A percentile compares a stretch with the other conserved stretches of the same genome.
Evolutionary conservation across 2,113 vertebrate genomes (phyloP).

Genomic region (Halcyon senegalensis): DNA sequence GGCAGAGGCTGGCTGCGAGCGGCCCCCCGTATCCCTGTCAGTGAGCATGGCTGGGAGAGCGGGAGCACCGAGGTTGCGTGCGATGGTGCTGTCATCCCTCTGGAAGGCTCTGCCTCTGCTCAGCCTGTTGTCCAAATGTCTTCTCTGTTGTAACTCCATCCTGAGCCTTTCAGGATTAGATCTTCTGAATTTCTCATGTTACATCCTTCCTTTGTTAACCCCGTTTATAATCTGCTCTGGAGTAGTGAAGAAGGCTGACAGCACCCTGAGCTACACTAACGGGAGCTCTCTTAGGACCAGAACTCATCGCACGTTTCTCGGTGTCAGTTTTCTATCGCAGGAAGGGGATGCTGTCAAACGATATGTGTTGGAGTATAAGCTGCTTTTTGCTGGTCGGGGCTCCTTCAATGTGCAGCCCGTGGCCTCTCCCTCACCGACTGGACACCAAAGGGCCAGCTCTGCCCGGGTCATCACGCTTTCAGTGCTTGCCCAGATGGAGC

Average conservation of each 20-base stretch:
- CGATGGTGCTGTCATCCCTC: neutral
- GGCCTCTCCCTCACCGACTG: slow-evolving; percentile 18
- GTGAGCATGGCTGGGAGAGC: neutral
- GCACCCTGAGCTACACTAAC: neutral
- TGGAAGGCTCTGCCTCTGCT: slow-evolving; percentile 31
- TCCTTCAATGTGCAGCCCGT: neutral
- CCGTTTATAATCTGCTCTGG: neutral
- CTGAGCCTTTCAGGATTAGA: neutral
- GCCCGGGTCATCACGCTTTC: neutral
- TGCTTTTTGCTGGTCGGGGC: neutral
- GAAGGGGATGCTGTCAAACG: neutral
- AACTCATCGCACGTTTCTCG: neutral
- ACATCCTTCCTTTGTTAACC: neutral
- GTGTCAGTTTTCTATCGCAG: neutral
- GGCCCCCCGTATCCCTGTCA: neutral
- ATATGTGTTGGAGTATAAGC: neutral
- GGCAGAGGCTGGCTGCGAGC: neutral
- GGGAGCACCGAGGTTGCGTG: neutral
- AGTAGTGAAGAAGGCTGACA: neutral
- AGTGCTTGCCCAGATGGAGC: slow-evolving; percentile 33
- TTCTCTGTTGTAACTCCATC: slow-evolving; percentile 11
- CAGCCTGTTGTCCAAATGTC: slow-evolving; percentile 41
- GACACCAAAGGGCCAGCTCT: neutral
- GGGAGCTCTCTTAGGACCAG: neutral
- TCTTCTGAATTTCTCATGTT: neutral